These are phyloP conservation scores for Galagoides demidoff DNA, from an alignment of 2,797 vertebrate species.

Conservation along the genomic window DNA sequence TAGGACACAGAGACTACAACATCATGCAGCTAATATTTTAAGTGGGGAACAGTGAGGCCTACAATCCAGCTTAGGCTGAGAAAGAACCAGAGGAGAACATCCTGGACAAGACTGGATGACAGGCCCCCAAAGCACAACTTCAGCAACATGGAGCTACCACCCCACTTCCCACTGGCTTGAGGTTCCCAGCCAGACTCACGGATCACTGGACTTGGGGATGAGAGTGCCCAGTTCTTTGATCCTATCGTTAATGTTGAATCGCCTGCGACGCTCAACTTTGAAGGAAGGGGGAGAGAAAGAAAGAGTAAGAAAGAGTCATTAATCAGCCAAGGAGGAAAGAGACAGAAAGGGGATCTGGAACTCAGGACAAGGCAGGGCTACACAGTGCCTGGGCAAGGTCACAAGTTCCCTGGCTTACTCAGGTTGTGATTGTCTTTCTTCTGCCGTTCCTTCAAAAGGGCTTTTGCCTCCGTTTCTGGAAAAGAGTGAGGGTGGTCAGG, in stretches of 20 bases:
- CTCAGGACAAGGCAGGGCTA: not conserved
- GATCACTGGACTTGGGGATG: conserved; percentile 94
- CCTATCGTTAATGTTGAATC: conserved; percentile 96
- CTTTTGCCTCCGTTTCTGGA: conserved; percentile 89
- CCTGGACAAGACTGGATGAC: not conserved
- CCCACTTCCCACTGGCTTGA: conserved; percentile 27
- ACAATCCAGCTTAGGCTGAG: not conserved
- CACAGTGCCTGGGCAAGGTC: not conserved
- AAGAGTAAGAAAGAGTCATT: conserved; percentile 40
- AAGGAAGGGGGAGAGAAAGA: conserved; percentile 44
- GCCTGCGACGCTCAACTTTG: conserved; percentile 93
- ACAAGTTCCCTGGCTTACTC: conserved; percentile 88
- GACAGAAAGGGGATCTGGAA: not conserved
- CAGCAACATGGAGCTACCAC: not conserved
- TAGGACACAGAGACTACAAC: not conserved
- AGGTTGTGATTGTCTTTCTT: conserved; percentile 97
- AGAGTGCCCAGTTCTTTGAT: conserved; percentile 95
- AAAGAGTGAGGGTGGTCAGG: conserved; percentile 45
- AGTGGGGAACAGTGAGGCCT: not conserved
- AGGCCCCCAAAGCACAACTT: not conserved
- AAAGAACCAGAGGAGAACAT: not conserved
- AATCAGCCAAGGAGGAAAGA: not conserved
- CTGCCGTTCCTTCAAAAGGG: conserved; percentile 93
- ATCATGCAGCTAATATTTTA: not conserved
- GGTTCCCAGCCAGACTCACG: conserved; percentile 88